Percentiles rank a stretch among this genome's conserved stretches.
These are phyloP conservation scores for Hemitrygon akajei DNA, from an alignment of 2,797 vertebrate genomes.

Conservation along the genomic window DNA sequence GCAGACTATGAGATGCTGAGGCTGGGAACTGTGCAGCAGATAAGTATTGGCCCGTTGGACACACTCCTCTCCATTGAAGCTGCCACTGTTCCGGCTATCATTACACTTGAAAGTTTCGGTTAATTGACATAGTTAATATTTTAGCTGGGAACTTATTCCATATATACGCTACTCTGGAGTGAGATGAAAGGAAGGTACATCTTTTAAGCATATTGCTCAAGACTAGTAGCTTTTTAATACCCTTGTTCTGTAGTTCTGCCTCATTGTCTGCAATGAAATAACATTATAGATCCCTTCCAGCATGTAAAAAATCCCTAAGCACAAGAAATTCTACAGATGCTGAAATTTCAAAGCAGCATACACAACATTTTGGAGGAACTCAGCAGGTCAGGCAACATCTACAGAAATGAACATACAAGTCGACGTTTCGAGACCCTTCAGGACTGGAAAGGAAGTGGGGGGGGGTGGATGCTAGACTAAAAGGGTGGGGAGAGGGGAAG, in stretches of 20 bases:
- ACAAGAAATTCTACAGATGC: too few species aligned
- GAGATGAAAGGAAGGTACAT: neutral
- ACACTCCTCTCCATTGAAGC: neutral
- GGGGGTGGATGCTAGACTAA: too few species aligned
- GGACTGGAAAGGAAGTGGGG: too few species aligned
- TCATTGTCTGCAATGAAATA: neutral
- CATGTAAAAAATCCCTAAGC: neutral
- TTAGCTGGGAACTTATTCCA: neutral
- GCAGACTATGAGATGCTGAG: conserved; percentile 6
- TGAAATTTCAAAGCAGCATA: too few species aligned
- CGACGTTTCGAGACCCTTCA: too few species aligned
- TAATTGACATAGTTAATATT: conserved; percentile 9
- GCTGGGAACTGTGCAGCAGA: conserved; percentile 18
- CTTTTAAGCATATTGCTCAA: neutral
- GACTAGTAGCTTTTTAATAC: neutral
- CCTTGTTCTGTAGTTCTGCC: neutral
- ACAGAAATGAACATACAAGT: too few species aligned
- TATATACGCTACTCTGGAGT: neutral
- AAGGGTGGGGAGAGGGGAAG: too few species aligned
- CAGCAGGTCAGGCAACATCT: too few species aligned
- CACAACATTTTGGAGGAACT: too few species aligned
- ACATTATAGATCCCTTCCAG: neutral
- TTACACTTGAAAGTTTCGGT: conserved; percentile 1
- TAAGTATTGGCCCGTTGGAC: neutral
- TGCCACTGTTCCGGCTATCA: conserved; percentile 1